A percentile compares a stretch with the other conserved stretches of the same genome.
phyloP scores from a whole-genome alignment of 2,888 invertebrate genomes.

The Cataglyphis cursor region DNA sequence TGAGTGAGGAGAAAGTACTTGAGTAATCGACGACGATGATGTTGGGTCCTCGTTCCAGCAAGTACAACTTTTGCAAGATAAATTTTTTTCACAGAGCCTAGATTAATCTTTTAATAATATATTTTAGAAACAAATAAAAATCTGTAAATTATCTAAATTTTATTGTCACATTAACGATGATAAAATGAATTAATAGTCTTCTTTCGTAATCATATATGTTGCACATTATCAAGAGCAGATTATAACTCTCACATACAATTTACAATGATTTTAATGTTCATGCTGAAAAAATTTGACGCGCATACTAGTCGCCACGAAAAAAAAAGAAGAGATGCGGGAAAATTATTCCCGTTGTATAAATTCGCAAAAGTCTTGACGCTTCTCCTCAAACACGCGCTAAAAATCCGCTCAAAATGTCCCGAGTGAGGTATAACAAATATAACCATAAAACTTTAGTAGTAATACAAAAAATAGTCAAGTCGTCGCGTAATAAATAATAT shows the following conservation, averaged over 20 bases:
- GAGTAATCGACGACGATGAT: conserved; percentile 28
- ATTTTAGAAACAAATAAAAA: background rate
- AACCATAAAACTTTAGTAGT: conserved; percentile 75
- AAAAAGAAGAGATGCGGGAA: background rate
- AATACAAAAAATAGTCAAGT: conserved; percentile 77
- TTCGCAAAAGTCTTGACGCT: conserved; percentile 48
- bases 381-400: conserved; percentile 83
- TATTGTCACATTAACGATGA: background rate
- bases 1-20: conserved; percentile 82
- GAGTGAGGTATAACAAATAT: conserved; percentile 76
- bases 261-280: background rate
- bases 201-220: background rate
- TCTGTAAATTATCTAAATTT: background rate
- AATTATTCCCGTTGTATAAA: background rate
- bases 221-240: background rate
- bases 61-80: conserved; percentile 35
- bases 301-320: background rate
- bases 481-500: conserved; percentile 74
- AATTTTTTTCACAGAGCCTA: background rate
- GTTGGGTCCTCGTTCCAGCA: conserved; percentile 16
- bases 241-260: background rate
- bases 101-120: background rate
- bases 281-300: background rate
- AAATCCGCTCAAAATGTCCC: conserved; percentile 84
- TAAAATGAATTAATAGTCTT: background rate